Conservation (phyloP, 2,113 vertebrate genomes). For the Etheostoma spectabile region DNA sequence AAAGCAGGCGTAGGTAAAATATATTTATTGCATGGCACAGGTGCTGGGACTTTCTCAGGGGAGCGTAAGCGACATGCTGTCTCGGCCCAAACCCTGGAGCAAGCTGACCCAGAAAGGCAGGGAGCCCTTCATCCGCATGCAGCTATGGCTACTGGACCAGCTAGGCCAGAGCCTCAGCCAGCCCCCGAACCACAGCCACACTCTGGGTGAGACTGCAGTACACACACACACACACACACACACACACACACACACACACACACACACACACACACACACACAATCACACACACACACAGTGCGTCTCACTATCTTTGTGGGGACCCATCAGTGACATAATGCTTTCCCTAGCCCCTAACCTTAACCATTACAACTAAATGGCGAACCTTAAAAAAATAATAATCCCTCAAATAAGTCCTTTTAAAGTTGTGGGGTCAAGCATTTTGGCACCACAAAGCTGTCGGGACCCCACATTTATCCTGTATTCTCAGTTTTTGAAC, state of each 20-base stretch:
- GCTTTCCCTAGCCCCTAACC: too few relatives aligned
- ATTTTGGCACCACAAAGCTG: too few relatives aligned
- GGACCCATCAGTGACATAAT: too few relatives aligned
- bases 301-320: too few relatives aligned
- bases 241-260: too few relatives aligned
- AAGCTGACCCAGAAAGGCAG: constrained; percentile 98
- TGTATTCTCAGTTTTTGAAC: too few relatives aligned
- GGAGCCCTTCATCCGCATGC: constrained; percentile 99
- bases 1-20: background rate
- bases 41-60: constrained; percentile 98
- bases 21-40: constrained; percentile 64
- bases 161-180: constrained; percentile 90
- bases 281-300: background rate
- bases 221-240: background rate
- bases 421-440: too few relatives aligned
- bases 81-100: constrained; percentile 97
- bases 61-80: constrained; percentile 99
- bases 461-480: too few relatives aligned
- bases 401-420: too few relatives aligned
- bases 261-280: too few relatives aligned
- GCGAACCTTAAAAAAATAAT: too few relatives aligned
- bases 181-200: constrained; percentile 79
- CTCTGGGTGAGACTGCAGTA: constrained; percentile 85
- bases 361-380: too few relatives aligned
- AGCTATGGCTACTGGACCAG: constrained; percentile 96